Percentiles rank a stretch among this genome's conserved stretches.
phyloP scores from a whole-genome alignment of 2,888 invertebrate genomes.

The Petrophora chlorosata region DNA sequence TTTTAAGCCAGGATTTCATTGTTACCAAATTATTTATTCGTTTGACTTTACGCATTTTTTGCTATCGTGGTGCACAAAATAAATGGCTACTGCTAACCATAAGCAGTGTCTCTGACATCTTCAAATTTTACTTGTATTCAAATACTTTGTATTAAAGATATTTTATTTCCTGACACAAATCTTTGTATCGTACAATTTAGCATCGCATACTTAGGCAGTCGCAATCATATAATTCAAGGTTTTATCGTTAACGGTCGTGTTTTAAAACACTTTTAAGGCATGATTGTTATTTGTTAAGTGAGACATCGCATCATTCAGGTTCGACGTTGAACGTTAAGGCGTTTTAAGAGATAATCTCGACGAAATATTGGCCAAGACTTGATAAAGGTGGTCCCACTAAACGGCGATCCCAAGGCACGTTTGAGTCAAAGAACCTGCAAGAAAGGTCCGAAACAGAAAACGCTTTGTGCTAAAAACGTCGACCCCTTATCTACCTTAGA shows the following conservation, averaged over 20 bases:
- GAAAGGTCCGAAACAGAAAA: conserved; percentile 79
- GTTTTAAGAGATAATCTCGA: conserved; percentile 73
- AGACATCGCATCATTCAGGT: conserved; percentile 68
- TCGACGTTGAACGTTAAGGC: conserved; percentile 63
- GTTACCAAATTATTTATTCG: too few species aligned
- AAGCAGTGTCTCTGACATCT: neutral
- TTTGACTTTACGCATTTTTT: too few species aligned
- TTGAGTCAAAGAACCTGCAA: conserved; percentile 76
- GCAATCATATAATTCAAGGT: conserved; percentile 10
- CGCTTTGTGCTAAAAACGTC: conserved; percentile 82
- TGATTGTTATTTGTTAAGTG: conserved; percentile 74
- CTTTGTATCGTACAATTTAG: conserved; percentile 4
- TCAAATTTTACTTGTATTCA: neutral
- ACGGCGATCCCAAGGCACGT: conserved; percentile 75
- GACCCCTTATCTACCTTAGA: conserved; percentile 78
- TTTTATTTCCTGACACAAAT: neutral
- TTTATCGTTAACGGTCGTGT: conserved; percentile 24
- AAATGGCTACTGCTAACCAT: neutral
- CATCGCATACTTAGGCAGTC: conserved; percentile 12
- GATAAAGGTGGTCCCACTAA: conserved; percentile 72
- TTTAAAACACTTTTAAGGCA: conserved; percentile 52
- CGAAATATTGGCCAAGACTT: conserved; percentile 68
- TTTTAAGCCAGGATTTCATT: neutral
- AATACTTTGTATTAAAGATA: neutral
- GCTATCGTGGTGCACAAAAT: too few species aligned